Percentiles rank a stretch among this genome's conserved stretches.
phyloP scores from a whole-genome alignment of 2,888 invertebrate species.

The Polietes domitor region DNA sequence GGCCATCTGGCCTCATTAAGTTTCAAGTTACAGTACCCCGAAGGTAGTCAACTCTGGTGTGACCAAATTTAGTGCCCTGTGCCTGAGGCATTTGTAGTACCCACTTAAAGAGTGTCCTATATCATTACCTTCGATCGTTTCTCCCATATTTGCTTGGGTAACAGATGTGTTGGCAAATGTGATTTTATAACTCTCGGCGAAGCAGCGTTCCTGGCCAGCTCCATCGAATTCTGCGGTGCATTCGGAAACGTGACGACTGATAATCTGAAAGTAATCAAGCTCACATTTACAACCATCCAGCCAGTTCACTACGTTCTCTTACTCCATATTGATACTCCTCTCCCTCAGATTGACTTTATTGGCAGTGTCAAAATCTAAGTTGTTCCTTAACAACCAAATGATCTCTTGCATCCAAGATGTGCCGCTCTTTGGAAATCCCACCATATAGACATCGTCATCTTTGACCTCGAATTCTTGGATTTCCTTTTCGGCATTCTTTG shows the following conservation, averaged over 20 bases:
- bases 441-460: constrained; percentile 69
- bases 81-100: too few species aligned
- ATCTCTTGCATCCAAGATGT: constrained; percentile 73
- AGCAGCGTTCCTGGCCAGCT: constrained; percentile 36
- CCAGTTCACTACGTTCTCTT: too few species aligned
- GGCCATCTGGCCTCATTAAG: too few species aligned
- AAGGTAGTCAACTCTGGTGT: too few species aligned
- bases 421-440: constrained; percentile 70
- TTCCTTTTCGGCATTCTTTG: background rate
- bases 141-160: constrained; percentile 70
- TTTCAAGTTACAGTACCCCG: too few species aligned
- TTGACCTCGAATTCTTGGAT: constrained; percentile 68
- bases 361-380: constrained; percentile 69
- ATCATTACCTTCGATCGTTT: constrained; percentile 69
- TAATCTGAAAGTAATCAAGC: too few species aligned
- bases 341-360: constrained; percentile 15
- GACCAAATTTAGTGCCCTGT: too few species aligned
- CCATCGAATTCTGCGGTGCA: constrained; percentile 22
- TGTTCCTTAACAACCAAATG: constrained; percentile 70
- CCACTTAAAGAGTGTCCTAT: too few species aligned
- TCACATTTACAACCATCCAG: too few species aligned
- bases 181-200: constrained; percentile 70
- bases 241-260: background rate
- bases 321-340: constrained; percentile 67
- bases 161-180: constrained; percentile 70